Evolutionary conservation across 2,113 vertebrate genomes (phyloP).

Genomic region (Triplophysa dalaica): DNA sequence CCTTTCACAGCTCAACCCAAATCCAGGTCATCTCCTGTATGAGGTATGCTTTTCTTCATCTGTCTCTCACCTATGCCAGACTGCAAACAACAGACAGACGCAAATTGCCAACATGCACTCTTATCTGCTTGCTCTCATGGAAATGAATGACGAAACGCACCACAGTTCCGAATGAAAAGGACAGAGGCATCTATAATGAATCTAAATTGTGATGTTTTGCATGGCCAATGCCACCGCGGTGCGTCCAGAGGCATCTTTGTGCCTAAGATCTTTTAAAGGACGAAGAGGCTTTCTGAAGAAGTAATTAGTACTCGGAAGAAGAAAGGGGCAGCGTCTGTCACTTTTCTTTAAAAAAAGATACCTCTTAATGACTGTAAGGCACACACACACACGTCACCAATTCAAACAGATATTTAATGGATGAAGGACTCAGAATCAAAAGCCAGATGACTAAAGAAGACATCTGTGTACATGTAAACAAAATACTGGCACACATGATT

Average conservation of each 20-base stretch:
- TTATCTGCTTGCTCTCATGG: slow-evolving; percentile 28
- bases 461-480: neutral
- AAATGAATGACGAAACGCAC: slow-evolving; percentile 44
- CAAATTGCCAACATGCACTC: slow-evolving; percentile 31
- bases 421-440: slow-evolving; percentile 2
- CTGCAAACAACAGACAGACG: slow-evolving; percentile 29
- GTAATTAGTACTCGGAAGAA: slow-evolving; percentile 39
- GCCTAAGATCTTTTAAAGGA: slow-evolving; percentile 4
- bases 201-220: slow-evolving; percentile 35
- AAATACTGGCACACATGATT: neutral
- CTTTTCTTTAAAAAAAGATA: slow-evolving; percentile 41
- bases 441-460: slow-evolving; percentile 3
- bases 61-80: slow-evolving; percentile 32
- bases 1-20: slow-evolving; percentile 47
- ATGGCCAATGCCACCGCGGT: neutral
- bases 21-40: slow-evolving; percentile 52
- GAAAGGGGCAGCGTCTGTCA: slow-evolving; percentile 27
- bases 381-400: neutral
- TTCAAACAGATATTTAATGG: slow-evolving; percentile 1
- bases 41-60: slow-evolving; percentile 8
- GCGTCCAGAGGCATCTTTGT: neutral
- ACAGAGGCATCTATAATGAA: slow-evolving; percentile 31
- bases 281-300: slow-evolving; percentile 33
- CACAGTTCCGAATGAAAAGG: slow-evolving; percentile 42
- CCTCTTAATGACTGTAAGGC: slow-evolving; percentile 10